phyloP scores from a whole-genome alignment of 2,113 vertebrate genomes.

The Nasalis larvatus region DNA sequence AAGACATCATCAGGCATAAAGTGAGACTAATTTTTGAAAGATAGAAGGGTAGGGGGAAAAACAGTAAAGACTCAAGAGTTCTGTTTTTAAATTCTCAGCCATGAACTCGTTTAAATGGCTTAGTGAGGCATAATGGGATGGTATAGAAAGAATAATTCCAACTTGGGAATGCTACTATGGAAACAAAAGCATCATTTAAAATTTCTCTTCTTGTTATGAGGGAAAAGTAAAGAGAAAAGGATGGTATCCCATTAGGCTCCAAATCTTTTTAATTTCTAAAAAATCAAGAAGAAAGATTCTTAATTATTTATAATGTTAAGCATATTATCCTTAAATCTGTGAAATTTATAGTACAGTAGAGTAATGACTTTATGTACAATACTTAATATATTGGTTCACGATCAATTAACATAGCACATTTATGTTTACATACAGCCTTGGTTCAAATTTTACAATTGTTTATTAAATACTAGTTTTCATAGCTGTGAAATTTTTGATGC shows the following conservation, averaged over 20 bases:
- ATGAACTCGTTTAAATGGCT: neutral
- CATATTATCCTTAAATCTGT: neutral
- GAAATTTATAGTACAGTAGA: neutral
- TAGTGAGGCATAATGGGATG: neutral
- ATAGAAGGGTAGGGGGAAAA: neutral
- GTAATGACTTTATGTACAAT: neutral
- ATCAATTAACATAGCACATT: neutral
- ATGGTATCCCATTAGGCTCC: neutral
- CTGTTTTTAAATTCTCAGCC: neutral
- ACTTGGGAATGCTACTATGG: neutral
- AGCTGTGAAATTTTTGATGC: neutral
- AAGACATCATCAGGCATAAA: neutral
- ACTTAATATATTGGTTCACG: neutral
- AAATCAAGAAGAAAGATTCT: neutral
- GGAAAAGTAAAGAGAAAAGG: neutral
- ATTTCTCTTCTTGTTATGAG: neutral
- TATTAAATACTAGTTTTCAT: neutral
- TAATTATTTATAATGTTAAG: neutral
- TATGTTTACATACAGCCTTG: neutral
- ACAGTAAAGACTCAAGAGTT: neutral
- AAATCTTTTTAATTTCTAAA: neutral
- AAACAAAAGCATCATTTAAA: neutral
- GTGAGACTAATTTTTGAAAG: neutral
- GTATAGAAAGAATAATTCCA: neutral
- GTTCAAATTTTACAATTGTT: neutral